These are phyloP conservation scores for Choristoneura fumiferana DNA, from an alignment of 1,140 invertebrate genomes.

Conservation along the genomic window DNA sequence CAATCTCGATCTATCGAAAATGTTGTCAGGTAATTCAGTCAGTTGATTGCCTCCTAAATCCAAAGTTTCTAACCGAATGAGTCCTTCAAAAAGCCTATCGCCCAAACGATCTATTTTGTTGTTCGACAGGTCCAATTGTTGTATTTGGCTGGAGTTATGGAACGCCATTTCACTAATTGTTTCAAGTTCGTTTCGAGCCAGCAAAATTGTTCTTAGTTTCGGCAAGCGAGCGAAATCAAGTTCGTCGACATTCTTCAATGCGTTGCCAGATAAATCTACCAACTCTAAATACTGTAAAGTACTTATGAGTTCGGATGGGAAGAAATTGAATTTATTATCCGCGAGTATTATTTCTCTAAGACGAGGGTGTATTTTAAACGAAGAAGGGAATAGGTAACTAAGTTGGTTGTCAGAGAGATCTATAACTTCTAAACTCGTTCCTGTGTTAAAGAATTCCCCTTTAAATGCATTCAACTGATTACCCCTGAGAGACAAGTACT, in stretches of 20 bases:
- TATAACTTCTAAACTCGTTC: conserved; percentile 84
- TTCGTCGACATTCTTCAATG: conserved; percentile 87
- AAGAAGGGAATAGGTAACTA: conserved; percentile 88
- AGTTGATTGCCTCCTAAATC: conserved; percentile 88
- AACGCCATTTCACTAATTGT: conserved; percentile 91
- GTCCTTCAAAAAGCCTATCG: conserved; percentile 89
- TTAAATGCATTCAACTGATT: conserved; percentile 88
- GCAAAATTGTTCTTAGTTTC: conserved; percentile 82
- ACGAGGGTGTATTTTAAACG: conserved; percentile 89
- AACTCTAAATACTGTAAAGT: conserved; percentile 85
- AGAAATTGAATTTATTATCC: conserved; percentile 89
- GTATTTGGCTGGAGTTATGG: conserved; percentile 93
- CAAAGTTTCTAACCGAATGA: conserved; percentile 86
- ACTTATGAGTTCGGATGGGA: conserved; percentile 89
- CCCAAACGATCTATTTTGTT: conserved; percentile 88
- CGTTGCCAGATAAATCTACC: conserved; percentile 88
- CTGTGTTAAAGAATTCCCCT: conserved; percentile 87
- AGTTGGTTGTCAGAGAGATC: conserved; percentile 88
- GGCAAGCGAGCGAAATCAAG: conserved; percentile 90
- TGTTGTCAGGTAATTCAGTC: conserved; percentile 86
- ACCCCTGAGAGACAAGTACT: conserved; percentile 82
- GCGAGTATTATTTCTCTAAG: conserved; percentile 83
- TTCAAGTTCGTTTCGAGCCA: conserved; percentile 88
- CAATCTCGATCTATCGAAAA: conserved; percentile 89
- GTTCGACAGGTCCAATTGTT: conserved; percentile 86